phyloP scores from a whole-genome alignment of 2,888 invertebrate species.

The Danaus chrysippus region DNA sequence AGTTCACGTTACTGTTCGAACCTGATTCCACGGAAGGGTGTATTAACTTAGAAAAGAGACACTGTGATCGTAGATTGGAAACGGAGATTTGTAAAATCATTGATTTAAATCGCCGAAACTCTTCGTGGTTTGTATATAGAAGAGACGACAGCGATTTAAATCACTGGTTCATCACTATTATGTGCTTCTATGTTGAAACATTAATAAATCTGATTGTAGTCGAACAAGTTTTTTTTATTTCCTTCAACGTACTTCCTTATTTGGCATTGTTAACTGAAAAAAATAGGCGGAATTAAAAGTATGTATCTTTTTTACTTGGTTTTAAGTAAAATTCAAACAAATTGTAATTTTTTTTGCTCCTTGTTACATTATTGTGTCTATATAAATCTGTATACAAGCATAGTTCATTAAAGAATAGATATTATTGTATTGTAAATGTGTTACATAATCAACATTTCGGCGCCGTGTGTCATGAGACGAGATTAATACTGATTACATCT shows the following conservation, averaged over 20 bases:
- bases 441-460: no score
- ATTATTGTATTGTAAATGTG: no score
- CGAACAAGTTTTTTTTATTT: conserved; percentile 40
- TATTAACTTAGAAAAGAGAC: conserved; percentile 14
- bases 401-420: no score
- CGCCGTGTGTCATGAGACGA: no score
- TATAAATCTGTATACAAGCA: no score
- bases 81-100: conserved; percentile 7
- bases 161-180: conserved; percentile 27
- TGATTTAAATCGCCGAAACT: conserved; percentile 21
- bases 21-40: conserved; percentile 12
- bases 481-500: no score
- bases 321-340: no score
- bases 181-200: conserved; percentile 65
- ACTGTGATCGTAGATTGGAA: conserved; percentile 25
- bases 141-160: conserved; percentile 21
- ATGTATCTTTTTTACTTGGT: no score
- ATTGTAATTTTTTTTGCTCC: no score
- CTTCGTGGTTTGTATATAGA: conserved; percentile 16
- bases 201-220: conserved; percentile 70
- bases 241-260: background rate
- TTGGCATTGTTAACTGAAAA: background rate
- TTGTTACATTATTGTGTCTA: no score
- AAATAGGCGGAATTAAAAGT: background rate
- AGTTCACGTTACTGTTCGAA: conserved; percentile 14